phyloP scores from a whole-genome alignment of 1,140 invertebrate species.

The Lasaia peninsularis region DNA sequence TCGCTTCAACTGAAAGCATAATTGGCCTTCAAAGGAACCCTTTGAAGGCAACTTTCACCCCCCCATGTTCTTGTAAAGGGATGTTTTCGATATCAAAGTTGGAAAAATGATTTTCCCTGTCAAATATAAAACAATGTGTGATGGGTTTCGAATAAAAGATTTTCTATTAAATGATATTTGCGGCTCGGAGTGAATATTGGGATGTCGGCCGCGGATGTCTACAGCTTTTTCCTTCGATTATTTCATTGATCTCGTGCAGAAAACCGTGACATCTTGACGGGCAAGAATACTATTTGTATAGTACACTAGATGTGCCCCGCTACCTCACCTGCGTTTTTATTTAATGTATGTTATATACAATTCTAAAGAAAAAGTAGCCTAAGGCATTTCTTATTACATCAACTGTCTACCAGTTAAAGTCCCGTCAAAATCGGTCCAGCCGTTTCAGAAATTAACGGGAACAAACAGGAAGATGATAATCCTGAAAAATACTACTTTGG shows the following conservation, averaged over 20 bases:
- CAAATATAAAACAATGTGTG: conserved; percentile 1
- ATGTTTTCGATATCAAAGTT: conserved; percentile 9
- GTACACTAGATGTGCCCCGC: too few species aligned
- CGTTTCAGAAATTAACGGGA: too few species aligned
- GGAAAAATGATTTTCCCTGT: conserved; percentile 4
- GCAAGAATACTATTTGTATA: too few species aligned
- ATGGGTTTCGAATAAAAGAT: not conserved
- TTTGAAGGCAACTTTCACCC: conserved; percentile 4
- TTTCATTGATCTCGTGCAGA: not conserved
- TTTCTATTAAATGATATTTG: conserved; percentile 3
- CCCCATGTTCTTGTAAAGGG: conserved; percentile 2
- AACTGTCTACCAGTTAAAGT: too few species aligned
- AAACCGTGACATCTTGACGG: not conserved
- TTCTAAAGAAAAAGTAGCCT: too few species aligned
- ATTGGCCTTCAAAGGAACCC: conserved; percentile 4
- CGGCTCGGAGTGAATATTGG: conserved; percentile 3
- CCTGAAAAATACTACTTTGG: too few species aligned
- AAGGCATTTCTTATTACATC: too few species aligned
- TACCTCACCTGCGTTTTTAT: too few species aligned
- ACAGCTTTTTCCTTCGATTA: not conserved
- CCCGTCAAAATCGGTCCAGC: too few species aligned
- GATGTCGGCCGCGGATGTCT: not conserved
- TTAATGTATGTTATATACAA: too few species aligned
- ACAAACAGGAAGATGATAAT: too few species aligned
- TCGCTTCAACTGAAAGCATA: not conserved